These are phyloP conservation scores for Synaphobranchus kaupii DNA, from an alignment of 2,797 vertebrate genomes.

Conservation along the genomic window DNA sequence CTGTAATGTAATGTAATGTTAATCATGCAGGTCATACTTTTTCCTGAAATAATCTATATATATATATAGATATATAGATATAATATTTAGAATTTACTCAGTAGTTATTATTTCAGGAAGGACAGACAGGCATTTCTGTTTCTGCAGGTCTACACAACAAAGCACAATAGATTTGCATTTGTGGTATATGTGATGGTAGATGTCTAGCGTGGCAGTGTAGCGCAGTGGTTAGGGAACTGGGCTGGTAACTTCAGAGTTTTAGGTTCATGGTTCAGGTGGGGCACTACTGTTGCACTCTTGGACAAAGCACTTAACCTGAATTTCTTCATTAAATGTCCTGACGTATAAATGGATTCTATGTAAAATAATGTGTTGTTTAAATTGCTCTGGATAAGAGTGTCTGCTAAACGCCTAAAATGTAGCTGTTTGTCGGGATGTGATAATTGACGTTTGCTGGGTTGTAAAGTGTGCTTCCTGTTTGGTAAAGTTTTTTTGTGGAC, in stretches of 20 bases:
- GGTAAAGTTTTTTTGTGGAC: slow-evolving; percentile 1
- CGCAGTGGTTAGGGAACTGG: neutral
- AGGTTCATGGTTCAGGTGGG: neutral
- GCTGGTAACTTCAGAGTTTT: neutral
- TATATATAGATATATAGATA: no score
- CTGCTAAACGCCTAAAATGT: neutral
- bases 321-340: neutral
- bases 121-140: neutral
- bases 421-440: neutral
- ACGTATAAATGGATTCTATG: neutral
- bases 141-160: neutral
- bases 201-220: neutral
- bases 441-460: neutral
- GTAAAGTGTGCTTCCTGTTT: neutral
- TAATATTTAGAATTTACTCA: no score
- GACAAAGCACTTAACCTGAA: neutral
- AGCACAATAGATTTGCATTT: neutral
- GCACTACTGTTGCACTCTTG: neutral
- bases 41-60: no score
- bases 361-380: neutral
- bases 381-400: neutral
- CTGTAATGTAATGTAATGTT: no score
- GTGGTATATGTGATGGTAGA: neutral
- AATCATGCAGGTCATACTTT: no score
- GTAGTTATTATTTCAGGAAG: neutral